These are phyloP conservation scores for Scaptomyza hsui DNA, from an alignment of 1,140 invertebrate genomes.

Conservation along the genomic window DNA sequence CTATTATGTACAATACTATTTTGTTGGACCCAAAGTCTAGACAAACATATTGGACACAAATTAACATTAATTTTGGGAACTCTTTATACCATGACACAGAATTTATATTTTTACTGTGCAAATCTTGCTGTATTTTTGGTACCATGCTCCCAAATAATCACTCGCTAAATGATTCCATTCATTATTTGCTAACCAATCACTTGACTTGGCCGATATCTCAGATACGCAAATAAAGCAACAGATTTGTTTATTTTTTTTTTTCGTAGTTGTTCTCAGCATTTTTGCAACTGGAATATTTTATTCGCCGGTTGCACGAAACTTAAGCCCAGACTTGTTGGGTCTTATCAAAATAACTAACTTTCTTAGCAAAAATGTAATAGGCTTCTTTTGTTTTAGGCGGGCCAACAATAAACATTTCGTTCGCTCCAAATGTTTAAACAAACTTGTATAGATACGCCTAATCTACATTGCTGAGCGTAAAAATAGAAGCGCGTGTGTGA, in stretches of 20 bases:
- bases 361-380: constrained; percentile 13
- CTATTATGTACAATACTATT: no score
- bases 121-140: constrained; percentile 45
- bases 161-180: constrained; percentile 66
- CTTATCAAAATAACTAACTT: constrained; percentile 18
- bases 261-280: constrained; percentile 1
- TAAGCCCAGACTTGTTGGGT: constrained; percentile 6
- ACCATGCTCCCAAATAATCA: constrained; percentile 67
- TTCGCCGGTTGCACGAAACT: constrained; percentile 8
- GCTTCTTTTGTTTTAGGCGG: constrained; percentile 14
- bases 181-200: constrained; percentile 64
- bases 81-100: constrained; percentile 59
- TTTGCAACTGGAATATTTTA: constrained; percentile 36
- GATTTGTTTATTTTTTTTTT: neutral
- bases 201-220: constrained; percentile 42
- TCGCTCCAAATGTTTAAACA: constrained; percentile 38
- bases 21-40: constrained; percentile 27
- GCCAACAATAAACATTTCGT: constrained; percentile 12
- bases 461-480: constrained; percentile 36
- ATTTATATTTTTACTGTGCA: constrained; percentile 45
- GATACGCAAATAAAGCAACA: constrained; percentile 2
- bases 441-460: constrained; percentile 8
- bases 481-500: constrained; percentile 36
- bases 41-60: constrained; percentile 43
- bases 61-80: constrained; percentile 63